These are phyloP conservation scores for Mesoligia furuncula DNA, from an alignment of 2,888 invertebrate species.

Conservation along the genomic window DNA sequence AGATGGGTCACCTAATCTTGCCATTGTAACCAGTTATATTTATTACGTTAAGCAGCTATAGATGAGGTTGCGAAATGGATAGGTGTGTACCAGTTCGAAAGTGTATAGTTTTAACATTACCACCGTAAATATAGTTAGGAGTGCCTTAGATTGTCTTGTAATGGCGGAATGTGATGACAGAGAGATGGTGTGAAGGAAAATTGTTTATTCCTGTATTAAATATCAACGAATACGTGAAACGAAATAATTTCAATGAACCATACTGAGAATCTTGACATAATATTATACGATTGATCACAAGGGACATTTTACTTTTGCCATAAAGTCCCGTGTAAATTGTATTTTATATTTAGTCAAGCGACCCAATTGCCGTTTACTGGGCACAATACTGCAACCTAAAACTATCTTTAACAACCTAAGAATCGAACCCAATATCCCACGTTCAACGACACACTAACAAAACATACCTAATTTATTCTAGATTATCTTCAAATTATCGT, in stretches of 20 bases:
- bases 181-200: too few species aligned
- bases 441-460: neutral
- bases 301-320: too few species aligned
- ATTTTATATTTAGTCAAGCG: neutral
- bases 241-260: neutral
- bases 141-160: constrained; percentile 56
- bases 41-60: constrained; percentile 22
- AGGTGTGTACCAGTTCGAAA: constrained; percentile 21
- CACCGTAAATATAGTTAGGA: constrained; percentile 55
- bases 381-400: neutral
- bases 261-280: neutral
- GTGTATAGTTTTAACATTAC: constrained; percentile 57
- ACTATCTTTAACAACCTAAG: neutral
- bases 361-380: neutral
- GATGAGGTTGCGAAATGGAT: constrained; percentile 24
- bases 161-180: constrained; percentile 1
- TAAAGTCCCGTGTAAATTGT: neutral
- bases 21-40: constrained; percentile 21
- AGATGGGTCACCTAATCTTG: constrained; percentile 26
- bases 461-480: neutral
- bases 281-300: too few species aligned
- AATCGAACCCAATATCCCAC: neutral
- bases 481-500: neutral
- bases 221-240: neutral
- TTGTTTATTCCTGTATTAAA: neutral